Evolutionary conservation across 2,113 vertebrate species (phyloP).

Genomic region (Acrocephalus arundinaceus): DNA sequence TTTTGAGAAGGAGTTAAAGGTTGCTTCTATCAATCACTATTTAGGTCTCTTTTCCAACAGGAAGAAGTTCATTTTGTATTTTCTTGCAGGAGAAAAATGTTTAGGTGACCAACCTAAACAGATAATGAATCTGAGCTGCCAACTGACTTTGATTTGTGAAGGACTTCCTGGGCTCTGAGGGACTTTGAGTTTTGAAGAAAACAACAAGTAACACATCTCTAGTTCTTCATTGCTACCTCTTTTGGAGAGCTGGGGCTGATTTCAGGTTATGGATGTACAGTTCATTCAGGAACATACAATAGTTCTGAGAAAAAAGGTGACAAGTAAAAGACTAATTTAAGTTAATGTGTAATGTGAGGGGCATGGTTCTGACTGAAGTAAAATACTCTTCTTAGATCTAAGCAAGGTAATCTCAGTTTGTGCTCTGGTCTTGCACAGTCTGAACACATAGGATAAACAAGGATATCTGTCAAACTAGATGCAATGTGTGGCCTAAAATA

Average conservation of each 20-base stretch:
- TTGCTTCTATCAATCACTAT: background rate
- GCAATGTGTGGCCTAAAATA: background rate
- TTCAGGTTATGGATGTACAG: background rate
- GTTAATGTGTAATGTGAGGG: background rate
- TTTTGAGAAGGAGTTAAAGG: background rate
- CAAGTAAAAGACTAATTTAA: background rate
- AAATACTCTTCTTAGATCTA: background rate
- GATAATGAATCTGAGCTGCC: background rate
- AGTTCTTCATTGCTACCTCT: background rate
- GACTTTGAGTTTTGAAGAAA: background rate
- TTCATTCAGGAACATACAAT: rapidly evolving
- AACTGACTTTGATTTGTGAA: background rate
- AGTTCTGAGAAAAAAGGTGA: background rate
- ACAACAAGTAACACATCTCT: background rate
- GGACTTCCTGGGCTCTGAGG: background rate
- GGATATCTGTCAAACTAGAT: background rate
- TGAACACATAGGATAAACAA: background rate
- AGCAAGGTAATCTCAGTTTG: background rate
- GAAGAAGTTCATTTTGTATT: background rate
- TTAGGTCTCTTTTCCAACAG: background rate
- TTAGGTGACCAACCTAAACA: background rate
- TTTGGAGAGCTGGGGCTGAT: background rate
- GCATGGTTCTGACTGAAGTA: background rate
- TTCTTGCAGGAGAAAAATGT: background rate
- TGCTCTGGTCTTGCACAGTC: background rate